phyloP scores from a whole-genome alignment of 1,140 invertebrate genomes.

The Tetraneura akinire region DNA sequence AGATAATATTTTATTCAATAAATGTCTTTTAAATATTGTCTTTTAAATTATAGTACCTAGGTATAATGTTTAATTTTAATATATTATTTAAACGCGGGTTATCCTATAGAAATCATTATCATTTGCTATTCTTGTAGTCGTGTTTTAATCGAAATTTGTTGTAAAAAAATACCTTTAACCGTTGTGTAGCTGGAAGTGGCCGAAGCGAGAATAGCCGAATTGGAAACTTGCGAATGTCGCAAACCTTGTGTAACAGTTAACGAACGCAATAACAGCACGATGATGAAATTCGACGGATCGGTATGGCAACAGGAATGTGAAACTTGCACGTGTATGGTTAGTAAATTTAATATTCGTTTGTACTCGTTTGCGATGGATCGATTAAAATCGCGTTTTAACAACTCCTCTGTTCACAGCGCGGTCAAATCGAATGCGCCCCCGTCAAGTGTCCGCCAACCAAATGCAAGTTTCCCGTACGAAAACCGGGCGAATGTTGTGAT shows the following conservation, averaged over 20 bases:
- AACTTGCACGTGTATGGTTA: conserved; percentile 78
- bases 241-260: conserved; percentile 72
- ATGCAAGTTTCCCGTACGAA: conserved; percentile 78
- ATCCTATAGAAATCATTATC: too few relatives aligned
- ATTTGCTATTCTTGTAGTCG: too few relatives aligned
- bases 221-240: conserved; percentile 87
- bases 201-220: conserved; percentile 72
- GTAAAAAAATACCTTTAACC: neutral
- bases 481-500: conserved; percentile 80
- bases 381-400: neutral
- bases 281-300: conserved; percentile 76
- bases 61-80: too few relatives aligned
- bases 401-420: conserved; percentile 66
- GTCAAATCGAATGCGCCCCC: conserved; percentile 76
- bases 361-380: neutral
- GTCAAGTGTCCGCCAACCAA: conserved; percentile 72
- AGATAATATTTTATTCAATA: too few relatives aligned
- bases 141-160: neutral
- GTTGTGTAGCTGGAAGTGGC: conserved; percentile 70
- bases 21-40: too few relatives aligned
- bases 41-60: too few relatives aligned
- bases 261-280: conserved; percentile 64
- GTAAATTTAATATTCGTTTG: conserved; percentile 57
- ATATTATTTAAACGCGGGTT: too few relatives aligned
- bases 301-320: conserved; percentile 80